These are phyloP conservation scores for Cyprinodon tularosa DNA, from an alignment of 2,113 vertebrate genomes.

Conservation along the genomic window DNA sequence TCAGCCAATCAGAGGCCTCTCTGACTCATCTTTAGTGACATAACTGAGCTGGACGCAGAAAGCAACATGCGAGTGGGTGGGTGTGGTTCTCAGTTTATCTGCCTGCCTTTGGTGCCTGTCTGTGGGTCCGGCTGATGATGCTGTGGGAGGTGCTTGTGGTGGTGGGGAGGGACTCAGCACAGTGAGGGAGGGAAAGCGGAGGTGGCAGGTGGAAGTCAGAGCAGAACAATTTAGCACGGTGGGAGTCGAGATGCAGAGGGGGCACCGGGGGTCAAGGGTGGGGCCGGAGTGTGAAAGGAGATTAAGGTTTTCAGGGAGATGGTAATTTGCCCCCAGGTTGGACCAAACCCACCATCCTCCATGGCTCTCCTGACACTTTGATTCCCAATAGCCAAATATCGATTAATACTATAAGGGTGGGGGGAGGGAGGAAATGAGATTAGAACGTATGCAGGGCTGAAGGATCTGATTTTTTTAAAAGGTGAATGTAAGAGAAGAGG, in stretches of 20 bases:
- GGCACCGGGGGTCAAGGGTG: slow-evolving; percentile 31
- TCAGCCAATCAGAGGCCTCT: slow-evolving; percentile 66
- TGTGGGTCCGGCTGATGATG: slow-evolving; percentile 64
- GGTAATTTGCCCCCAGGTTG: slow-evolving; percentile 56
- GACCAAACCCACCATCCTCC: slow-evolving; percentile 59
- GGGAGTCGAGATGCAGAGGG: slow-evolving; percentile 52
- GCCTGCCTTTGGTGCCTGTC: slow-evolving; percentile 60
- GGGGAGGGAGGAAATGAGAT: neutral
- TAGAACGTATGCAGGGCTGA: neutral
- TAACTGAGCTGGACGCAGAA: slow-evolving; percentile 52
- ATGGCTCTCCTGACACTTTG: slow-evolving; percentile 18
- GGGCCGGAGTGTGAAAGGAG: slow-evolving; percentile 29
- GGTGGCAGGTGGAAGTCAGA: slow-evolving; percentile 72
- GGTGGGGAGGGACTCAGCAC: slow-evolving; percentile 22
- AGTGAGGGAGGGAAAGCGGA: slow-evolving; percentile 22
- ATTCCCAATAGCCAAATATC: slow-evolving; percentile 8
- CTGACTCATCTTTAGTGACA: slow-evolving; percentile 74
- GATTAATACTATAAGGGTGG: slow-evolving; percentile 2
- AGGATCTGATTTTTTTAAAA: slow-evolving; percentile 8
- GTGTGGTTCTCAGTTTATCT: slow-evolving; percentile 56
- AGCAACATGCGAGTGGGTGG: slow-evolving; percentile 55
- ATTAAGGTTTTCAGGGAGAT: slow-evolving; percentile 68
- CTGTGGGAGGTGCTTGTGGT: slow-evolving; percentile 9
- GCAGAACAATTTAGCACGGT: slow-evolving; percentile 69
- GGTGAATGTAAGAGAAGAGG: slow-evolving; percentile 10